Percentiles rank a stretch among this genome's conserved stretches.
These are phyloP conservation scores for Drosophila azteca DNA, from an alignment of 1,140 invertebrate species.

Conservation along the genomic window DNA sequence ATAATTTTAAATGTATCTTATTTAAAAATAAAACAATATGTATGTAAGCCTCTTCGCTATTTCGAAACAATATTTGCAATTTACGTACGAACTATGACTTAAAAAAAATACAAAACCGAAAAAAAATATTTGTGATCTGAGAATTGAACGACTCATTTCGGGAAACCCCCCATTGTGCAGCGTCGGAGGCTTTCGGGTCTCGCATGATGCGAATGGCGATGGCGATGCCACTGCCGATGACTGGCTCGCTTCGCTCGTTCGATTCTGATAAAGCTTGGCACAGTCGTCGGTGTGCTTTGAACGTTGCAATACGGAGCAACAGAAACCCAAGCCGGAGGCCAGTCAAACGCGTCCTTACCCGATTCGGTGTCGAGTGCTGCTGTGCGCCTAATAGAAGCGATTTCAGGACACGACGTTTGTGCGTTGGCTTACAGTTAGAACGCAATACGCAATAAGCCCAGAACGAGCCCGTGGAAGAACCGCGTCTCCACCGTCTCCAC, in stretches of 20 bases:
- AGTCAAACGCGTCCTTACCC: conserved; percentile 14
- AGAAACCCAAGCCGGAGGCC: conserved; percentile 1
- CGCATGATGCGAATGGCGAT: conserved; percentile 24
- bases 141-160: too few species aligned
- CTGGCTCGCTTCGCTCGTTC: neutral
- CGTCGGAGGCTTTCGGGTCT: conserved; percentile 32
- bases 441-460: conserved; percentile 33
- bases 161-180: neutral
- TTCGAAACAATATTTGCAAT: too few species aligned
- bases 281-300: conserved; percentile 65
- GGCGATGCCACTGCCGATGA: conserved; percentile 9
- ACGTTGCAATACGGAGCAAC: conserved; percentile 28
- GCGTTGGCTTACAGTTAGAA: conserved; percentile 43
- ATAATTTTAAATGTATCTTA: too few species aligned
- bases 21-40: too few species aligned
- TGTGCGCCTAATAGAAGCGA: conserved; percentile 66
- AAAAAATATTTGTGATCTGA: too few species aligned
- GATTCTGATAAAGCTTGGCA: conserved; percentile 54
- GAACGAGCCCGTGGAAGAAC: conserved; percentile 13
- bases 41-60: too few species aligned
- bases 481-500: conserved; percentile 31
- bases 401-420: conserved; percentile 56
- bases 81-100: too few species aligned
- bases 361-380: conserved; percentile 41
- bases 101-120: too few species aligned